Evolutionary conservation across 2,797 vertebrate genomes (phyloP).

Genomic region (Anabacerthia variegaticeps): DNA sequence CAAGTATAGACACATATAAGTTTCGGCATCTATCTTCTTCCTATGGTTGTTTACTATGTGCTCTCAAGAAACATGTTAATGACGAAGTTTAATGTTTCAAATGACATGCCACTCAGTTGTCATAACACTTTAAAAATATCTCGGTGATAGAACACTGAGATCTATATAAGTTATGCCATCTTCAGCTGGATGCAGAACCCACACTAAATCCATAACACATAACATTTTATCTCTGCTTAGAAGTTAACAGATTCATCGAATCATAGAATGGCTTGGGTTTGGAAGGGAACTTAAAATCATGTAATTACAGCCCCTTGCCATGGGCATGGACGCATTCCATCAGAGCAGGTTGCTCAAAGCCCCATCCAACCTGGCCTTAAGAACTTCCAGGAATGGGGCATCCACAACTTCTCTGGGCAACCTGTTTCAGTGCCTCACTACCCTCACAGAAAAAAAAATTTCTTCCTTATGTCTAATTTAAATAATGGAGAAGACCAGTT

Average conservation of each 20-base stretch:
- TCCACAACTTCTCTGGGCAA: neutral
- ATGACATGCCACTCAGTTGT: neutral
- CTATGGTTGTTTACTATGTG: neutral
- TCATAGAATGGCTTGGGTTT: neutral
- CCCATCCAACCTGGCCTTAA: neutral
- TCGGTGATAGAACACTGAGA: neutral
- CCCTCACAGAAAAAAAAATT: neutral
- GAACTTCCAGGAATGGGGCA: neutral
- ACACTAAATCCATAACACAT: neutral
- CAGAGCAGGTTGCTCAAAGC: neutral
- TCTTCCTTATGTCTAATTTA: neutral
- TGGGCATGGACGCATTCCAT: neutral
- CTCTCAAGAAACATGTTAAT: neutral
- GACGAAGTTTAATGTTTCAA: neutral
- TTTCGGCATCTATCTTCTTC: neutral
- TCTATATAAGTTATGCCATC: neutral
- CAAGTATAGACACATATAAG: neutral
- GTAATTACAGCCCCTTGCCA: neutral
- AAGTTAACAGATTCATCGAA: neutral
- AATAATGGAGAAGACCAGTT: neutral
- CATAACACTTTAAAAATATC: neutral
- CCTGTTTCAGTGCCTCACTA: neutral
- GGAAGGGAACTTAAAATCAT: neutral
- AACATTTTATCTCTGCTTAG: neutral
- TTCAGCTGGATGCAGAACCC: neutral